Base-by-base conservation (phyloP, 2,888 invertebrate genomes). In the Chalcis sispes region DNA sequence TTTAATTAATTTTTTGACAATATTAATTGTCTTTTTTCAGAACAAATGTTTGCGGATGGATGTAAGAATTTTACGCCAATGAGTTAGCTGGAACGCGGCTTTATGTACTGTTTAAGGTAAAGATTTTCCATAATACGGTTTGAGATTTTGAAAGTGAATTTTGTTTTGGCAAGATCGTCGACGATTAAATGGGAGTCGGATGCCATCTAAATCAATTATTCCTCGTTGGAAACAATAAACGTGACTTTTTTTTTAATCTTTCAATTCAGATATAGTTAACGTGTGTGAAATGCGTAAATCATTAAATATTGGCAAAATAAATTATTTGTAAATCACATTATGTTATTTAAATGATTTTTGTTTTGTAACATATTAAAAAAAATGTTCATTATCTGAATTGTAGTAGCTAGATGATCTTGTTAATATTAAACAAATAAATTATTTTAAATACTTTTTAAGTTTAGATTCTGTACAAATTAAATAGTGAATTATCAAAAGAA, bases 61-160 rank as follows among this genome's bases (percentile, higher is more conserved):
- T 65, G 54, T 48, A n/a, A 62, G 64, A 58, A 58, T 40, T 20
- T 23, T 56, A 50, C 59, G 40, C 58, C 29, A 70, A 32, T 65
- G 58, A 71, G 29, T 20, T 59, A 36, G 36, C 40, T 66, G 18
- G 7, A 56, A 25, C 13, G 50, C 48, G 20, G 50, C 42, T 86
- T 86, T 85, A 85, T 83, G 78, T 88, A 86, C 83, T 84, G 42
- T 81, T 84, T 86, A 87, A 88, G 88, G 87, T 88, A 88, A 88
- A 85, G 79, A 86, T 87, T 88, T 88, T 88, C 83, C 84, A 86
- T 87, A 86, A 85, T 83, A 79, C 79, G 81, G 79, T 71, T 71
- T 75, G 50, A 71, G n/a, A 71, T 77, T 73, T 64, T 66, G 52
- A 65, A 70, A 72, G 61, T 69, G 64, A 62, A 32, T 70, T 64